Base-by-base conservation (phyloP, 2,888 invertebrate genomes). In the Athripsodes cinereus region DNA sequence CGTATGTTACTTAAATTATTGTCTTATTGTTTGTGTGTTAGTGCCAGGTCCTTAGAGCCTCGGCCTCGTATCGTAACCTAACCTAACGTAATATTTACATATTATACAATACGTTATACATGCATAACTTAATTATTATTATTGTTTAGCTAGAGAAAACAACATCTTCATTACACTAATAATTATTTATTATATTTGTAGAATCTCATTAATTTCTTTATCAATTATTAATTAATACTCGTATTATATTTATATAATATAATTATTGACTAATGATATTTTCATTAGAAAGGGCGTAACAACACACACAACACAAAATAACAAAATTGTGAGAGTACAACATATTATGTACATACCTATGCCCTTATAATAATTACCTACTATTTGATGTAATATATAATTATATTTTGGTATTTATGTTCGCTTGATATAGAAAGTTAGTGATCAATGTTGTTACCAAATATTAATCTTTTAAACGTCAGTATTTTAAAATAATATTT, bases 381-480 rank as follows among this genome's bases (percentile, higher is more conserved):
- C n/a, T n/a, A n/a, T n/a, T n/a, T 26, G 10, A 26, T 26, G 10
- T 26, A 26, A 26, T 26, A 26, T 26, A 26, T 44, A 34, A 34
- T 34, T 34, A 34, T 20, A n/a, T 26, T 52, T 53, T 49, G 53
- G 50, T 22, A 46, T 22, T 50, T 60, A 56, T 59, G 60, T 62
- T 61, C 59, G 63, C 63, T 61, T 63, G 53, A 60, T 60, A 55
- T 64, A 64, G 63, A 13, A 58, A 53, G 56, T 64, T 62, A 62
- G 63, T 60, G 56, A 55, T 64, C 58, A 53, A 64, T 64, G 63
- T 64, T 62, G 63, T 64, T 62, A 60, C 49, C 57, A 57, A 13
- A 48, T 22, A 52, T 55, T 60, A 60, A 60, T 57, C 58, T 60
- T 51, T 58, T 55, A 26, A 60, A 59, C 26, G 16, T 22, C 58